Conservation (phyloP, 1,140 invertebrate genomes). For the Formica selysi region DNA sequence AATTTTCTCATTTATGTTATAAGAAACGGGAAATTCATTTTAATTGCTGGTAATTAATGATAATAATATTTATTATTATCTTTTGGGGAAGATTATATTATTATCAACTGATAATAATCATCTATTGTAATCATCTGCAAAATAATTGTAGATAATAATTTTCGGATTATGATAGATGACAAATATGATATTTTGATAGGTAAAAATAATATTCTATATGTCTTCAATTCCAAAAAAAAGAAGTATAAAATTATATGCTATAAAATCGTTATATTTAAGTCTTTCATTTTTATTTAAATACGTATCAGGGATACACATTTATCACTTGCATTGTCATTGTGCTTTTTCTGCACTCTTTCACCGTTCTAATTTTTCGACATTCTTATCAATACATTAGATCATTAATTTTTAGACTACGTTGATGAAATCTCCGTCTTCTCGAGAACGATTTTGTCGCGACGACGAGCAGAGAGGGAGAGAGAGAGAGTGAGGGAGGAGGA, state of each 20-base stretch:
- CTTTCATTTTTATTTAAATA: neutral
- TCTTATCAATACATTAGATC: neutral
- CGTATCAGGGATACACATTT: neutral
- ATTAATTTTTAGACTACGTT: conserved; percentile 52
- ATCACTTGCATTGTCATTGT: neutral
- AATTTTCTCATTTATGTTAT: neutral
- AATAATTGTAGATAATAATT: conserved; percentile 19
- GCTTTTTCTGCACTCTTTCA: neutral
- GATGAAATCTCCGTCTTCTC: neutral
- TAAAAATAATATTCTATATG: neutral
- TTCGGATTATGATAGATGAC: neutral
- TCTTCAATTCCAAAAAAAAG: neutral
- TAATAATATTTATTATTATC: neutral
- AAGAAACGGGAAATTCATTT: neutral
- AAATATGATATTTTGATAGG: neutral
- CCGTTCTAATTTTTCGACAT: conserved; percentile 30
- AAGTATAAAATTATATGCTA: neutral
- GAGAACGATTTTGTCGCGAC: conserved; percentile 23
- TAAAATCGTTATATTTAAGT: neutral
- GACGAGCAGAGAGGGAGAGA: neutral
- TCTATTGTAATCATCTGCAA: neutral
- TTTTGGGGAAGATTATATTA: too few species aligned
- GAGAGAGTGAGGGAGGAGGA: conserved; percentile 9
- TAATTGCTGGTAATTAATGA: neutral
- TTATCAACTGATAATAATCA: conserved; percentile 5